Percentiles rank a stretch among this genome's conserved stretches.
Conservation (phyloP, 2,888 invertebrate species). For the Athalia cordata region DNA sequence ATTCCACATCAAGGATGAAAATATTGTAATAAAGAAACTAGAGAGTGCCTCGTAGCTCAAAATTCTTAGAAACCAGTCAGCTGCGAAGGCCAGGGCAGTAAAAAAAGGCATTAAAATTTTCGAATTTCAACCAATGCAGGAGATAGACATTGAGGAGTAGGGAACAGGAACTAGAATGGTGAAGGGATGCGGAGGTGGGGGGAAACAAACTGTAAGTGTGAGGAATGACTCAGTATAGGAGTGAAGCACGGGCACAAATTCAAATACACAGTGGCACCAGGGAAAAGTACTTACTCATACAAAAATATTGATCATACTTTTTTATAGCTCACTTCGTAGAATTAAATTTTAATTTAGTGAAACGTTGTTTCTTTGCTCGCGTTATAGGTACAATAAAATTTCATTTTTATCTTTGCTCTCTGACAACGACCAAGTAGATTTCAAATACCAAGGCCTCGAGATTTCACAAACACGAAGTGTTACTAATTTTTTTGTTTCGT, state of each 20-base stretch:
- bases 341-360: slow-evolving; percentile 63
- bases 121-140: slow-evolving; percentile 50
- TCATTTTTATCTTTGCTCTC: slow-evolving; percentile 13
- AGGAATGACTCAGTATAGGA: slow-evolving; percentile 42
- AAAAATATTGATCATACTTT: slow-evolving; percentile 65
- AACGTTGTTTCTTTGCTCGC: slow-evolving; percentile 54
- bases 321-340: slow-evolving; percentile 58
- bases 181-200: slow-evolving; percentile 31
- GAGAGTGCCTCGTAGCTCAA: slow-evolving; percentile 45
- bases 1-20: slow-evolving; percentile 32
- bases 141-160: slow-evolving; percentile 6
- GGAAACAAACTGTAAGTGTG: slow-evolving; percentile 38
- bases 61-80: slow-evolving; percentile 53
- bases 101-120: slow-evolving; percentile 50
- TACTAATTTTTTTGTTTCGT: too few relatives aligned
- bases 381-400: slow-evolving; percentile 38
- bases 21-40: slow-evolving; percentile 37
- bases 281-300: slow-evolving; percentile 53
- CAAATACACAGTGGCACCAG: slow-evolving; percentile 24
- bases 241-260: slow-evolving; percentile 37
- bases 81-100: slow-evolving; percentile 50
- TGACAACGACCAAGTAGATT: slow-evolving; percentile 2
- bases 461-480: too few relatives aligned
- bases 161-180: slow-evolving; percentile 41
- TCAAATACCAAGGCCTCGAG: not conserved